Conservation (phyloP, 2,113 vertebrate genomes). For the Eleginops maclovinus region DNA sequence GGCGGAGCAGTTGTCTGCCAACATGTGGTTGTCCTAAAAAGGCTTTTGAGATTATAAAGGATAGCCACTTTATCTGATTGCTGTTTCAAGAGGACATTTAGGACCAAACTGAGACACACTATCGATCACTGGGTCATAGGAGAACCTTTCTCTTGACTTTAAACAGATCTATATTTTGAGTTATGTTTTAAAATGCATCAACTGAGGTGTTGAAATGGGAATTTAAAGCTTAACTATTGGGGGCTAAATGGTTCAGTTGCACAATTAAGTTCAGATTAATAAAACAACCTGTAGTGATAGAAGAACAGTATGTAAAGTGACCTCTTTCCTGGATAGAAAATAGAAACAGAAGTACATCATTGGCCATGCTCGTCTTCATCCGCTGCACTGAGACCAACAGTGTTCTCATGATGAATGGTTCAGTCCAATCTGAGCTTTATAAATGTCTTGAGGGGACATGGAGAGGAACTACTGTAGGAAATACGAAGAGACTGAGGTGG, state of each 20-base stretch:
- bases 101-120: not conserved
- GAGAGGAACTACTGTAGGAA: constrained; percentile 4
- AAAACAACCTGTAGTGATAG: no score
- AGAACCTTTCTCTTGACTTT: not conserved
- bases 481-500: not conserved
- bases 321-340: constrained; percentile 3
- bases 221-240: no score
- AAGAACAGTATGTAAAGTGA: not conserved
- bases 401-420: constrained; percentile 22
- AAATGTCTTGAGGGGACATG: not conserved
- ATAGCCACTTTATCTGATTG: constrained; percentile 40
- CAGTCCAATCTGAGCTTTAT: constrained; percentile 6
- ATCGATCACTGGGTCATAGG: not conserved
- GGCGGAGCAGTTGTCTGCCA: constrained; percentile 36
- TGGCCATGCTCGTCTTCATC: not conserved
- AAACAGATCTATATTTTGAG: no score
- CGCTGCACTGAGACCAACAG: constrained; percentile 10
- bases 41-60: constrained; percentile 34
- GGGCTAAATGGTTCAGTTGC: no score
- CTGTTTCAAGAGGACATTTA: constrained; percentile 13
- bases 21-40: constrained; percentile 20
- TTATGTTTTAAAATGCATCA: no score
- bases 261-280: no score
- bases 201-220: no score
- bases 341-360: constrained; percentile 7